These are phyloP conservation scores for Scaptomyza reducta DNA, from an alignment of 2,888 invertebrate genomes.

Conservation along the genomic window DNA sequence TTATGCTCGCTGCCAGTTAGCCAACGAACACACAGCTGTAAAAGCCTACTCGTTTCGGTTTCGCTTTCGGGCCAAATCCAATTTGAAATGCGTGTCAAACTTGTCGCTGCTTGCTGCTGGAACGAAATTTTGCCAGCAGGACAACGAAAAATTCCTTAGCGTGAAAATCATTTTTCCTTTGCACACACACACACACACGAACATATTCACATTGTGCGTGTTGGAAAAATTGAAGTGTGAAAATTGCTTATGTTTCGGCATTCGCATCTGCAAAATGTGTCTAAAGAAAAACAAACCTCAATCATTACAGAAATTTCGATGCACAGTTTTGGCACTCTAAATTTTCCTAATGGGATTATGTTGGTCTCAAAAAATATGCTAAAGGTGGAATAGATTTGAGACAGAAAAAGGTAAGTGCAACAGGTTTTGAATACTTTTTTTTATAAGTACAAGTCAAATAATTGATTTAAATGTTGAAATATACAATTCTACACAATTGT, in stretches of 20 bases:
- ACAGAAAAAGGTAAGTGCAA: no score
- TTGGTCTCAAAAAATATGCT: background rate
- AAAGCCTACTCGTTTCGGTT: constrained; percentile 55
- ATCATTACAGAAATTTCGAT: constrained; percentile 26
- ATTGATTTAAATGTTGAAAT: no score
- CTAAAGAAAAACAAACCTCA: constrained; percentile 34
- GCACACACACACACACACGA: no score
- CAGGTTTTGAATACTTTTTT: background rate
- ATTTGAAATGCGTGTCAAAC: constrained; percentile 74
- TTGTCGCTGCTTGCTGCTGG: constrained; percentile 29
- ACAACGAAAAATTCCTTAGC: constrained; percentile 49
- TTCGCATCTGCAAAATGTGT: constrained; percentile 61
- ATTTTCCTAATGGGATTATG: constrained; percentile 44
- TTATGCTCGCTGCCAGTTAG: constrained; percentile 68
- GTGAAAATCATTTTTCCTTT: constrained; percentile 59
- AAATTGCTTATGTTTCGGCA: constrained; percentile 65
- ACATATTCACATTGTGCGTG: constrained; percentile 10
- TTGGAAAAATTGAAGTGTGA: constrained; percentile 64
- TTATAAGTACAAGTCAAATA: background rate
- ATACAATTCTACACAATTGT: no score
- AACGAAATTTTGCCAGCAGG: constrained; percentile 55
- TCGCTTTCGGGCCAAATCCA: constrained; percentile 66
- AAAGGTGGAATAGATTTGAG: constrained; percentile 12
- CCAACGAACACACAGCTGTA: constrained; percentile 49
- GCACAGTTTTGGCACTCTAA: constrained; percentile 7